Base-by-base conservation (phyloP, 2,797 vertebrate genomes). In the Tokudaia tokunoshimensis region DNA sequence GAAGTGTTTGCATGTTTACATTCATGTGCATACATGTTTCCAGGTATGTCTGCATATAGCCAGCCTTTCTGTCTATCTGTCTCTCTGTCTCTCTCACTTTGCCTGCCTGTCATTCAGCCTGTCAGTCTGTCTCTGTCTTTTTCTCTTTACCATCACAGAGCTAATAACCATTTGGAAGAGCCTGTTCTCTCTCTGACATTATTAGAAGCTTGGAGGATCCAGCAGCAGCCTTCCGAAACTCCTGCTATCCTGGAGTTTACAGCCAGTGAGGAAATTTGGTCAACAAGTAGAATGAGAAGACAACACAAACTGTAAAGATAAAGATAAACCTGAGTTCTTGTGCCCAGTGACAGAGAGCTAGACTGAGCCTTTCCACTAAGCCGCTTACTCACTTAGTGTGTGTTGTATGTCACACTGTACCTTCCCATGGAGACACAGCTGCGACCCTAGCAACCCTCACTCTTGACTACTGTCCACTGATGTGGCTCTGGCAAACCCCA, bases 351-450 rank as follows among this genome's bases (percentile, higher is more conserved):
- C 75, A 5, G 17, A 37, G 10, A 37, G 37, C 7, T 3, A 26
- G 20, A 2, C 9, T 0, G 9, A 15, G n/a, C 34, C 47, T 61
- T 78, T 65, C 13, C 12, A 61, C 44, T n/a, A 59, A 24, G 24
- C 5, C 20, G 12, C 63, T n/a, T n/a, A 19, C 31, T 3, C 1
- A 24, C 2, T 1, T 47, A n/a, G 63, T 0, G 0, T 9, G 1
- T 14, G 37, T 20, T 7, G 0, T 4, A 15, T 9, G 61, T 37
- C 22, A 20, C n/a, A 44, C n/a, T 4, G 14, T 13, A 37, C 14
- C 37, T 6, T 47, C 55, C 10, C 47, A 34, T 17, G 10, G 47
- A 41, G 20, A 88, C 50, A 14, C 31, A n/a, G 2, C 59, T 14
- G 52, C 11, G 9, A n/a, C 3, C 13, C 15, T 29, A 59, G n/a